Conservation (phyloP, 2,797 vertebrate genomes). For the Pseudocheirus occidentalis region DNA sequence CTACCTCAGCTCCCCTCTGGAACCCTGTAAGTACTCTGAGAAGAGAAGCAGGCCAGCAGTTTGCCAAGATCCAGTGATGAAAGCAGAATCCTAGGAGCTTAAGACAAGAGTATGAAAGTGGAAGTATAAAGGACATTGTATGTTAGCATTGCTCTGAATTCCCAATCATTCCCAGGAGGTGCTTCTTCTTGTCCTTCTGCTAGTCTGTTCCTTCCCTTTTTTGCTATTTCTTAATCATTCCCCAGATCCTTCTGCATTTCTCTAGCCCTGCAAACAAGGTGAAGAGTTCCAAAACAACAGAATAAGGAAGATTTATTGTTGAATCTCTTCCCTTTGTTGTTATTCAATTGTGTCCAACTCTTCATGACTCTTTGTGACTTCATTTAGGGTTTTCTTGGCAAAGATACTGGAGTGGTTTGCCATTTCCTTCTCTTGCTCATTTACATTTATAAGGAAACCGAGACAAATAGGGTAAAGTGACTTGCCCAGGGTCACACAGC, state of each 20-base stretch:
- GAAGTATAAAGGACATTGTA: background rate
- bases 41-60: background rate
- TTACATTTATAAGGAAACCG: background rate
- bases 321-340: background rate
- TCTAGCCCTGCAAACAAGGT: background rate
- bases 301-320: background rate
- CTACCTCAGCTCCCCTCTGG: background rate
- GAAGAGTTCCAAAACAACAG: slow-evolving; percentile 36
- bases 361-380: background rate
- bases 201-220: background rate
- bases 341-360: background rate
- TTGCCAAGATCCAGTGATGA: background rate
- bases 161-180: accelerated
- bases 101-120: background rate
- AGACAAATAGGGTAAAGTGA: background rate
- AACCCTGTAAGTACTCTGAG: background rate
- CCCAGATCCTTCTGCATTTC: background rate
- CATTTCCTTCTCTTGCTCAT: background rate
- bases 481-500: background rate
- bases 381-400: background rate
- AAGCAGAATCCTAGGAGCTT: background rate
- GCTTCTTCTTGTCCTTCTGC: background rate
- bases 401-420: background rate
- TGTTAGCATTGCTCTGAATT: background rate
- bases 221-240: background rate